These are phyloP conservation scores for Chloromyia formosa DNA, from an alignment of 2,888 invertebrate species.

Conservation along the genomic window DNA sequence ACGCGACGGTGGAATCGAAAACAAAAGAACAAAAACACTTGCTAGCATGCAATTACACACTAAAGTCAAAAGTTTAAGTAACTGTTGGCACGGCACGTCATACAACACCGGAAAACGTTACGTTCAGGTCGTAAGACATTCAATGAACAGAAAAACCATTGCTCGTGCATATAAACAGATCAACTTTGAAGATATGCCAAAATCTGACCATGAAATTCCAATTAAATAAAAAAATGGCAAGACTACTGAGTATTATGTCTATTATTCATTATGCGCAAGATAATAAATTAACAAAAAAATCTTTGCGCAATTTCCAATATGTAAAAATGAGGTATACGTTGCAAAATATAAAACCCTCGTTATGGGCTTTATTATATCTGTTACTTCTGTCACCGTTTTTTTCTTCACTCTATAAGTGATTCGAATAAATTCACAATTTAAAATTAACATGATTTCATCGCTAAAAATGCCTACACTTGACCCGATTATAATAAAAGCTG, in stretches of 20 bases:
- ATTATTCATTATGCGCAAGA: too few species aligned
- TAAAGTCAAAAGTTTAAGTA: too few species aligned
- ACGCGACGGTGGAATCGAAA: neutral
- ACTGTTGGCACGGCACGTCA: neutral
- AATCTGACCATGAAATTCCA: slow-evolving; percentile 33
- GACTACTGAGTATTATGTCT: neutral
- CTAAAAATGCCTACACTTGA: slow-evolving; percentile 5
- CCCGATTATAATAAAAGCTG: neutral
- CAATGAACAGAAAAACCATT: neutral
- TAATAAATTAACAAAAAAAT: too few species aligned
- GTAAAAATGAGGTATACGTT: too few species aligned
- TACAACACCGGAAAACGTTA: slow-evolving; percentile 34
- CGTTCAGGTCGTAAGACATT: slow-evolving; percentile 9
- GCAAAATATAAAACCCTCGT: too few species aligned
- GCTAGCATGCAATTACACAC: slow-evolving; percentile 19
- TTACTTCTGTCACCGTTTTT: too few species aligned
- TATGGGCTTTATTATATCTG: too few species aligned
- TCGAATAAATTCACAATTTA: neutral
- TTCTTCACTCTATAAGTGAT: neutral
- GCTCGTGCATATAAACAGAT: neutral
- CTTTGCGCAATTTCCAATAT: too few species aligned
- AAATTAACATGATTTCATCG: neutral
- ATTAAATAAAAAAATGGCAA: slow-evolving; percentile 8
- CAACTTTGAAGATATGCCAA: slow-evolving; percentile 25
- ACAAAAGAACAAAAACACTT: neutral